These are phyloP conservation scores for Campylomormyrus tamandua DNA, from an alignment of 2,113 vertebrate species.

Conservation along the genomic window DNA sequence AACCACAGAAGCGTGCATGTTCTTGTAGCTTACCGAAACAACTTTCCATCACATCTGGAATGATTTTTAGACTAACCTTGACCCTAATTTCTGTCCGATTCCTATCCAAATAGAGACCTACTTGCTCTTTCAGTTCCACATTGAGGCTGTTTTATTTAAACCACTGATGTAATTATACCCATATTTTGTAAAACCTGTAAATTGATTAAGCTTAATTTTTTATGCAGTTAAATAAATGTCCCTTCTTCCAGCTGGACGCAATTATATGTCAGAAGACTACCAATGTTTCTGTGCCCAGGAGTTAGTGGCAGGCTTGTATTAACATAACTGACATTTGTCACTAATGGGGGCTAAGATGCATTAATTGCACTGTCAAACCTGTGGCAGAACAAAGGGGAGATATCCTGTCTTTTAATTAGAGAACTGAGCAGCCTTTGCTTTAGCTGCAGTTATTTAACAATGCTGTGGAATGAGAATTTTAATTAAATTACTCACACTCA, in stretches of 20 bases:
- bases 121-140: background rate
- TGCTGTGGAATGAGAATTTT: conserved; percentile 10
- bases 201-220: background rate
- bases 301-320: background rate
- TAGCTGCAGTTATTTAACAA: conserved; percentile 23
- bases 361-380: background rate
- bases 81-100: background rate
- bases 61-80: background rate
- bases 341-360: background rate
- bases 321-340: background rate
- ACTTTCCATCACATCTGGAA: background rate
- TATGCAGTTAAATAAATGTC: background rate
- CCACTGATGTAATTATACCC: background rate
- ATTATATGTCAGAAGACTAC: background rate
- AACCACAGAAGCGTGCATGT: background rate
- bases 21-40: background rate
- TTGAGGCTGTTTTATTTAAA: background rate
- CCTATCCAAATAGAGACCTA: background rate
- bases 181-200: background rate
- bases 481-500: conserved; percentile 22
- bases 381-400: background rate
- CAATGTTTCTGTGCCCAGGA: background rate
- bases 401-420: conserved; percentile 13
- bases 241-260: background rate
- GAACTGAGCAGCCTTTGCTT: background rate